Evolutionary conservation across 2,113 vertebrate genomes (phyloP), one percentile per base, ranked within the genome.

Genomic region (Sarotherodon lohbergeri): DNA sequence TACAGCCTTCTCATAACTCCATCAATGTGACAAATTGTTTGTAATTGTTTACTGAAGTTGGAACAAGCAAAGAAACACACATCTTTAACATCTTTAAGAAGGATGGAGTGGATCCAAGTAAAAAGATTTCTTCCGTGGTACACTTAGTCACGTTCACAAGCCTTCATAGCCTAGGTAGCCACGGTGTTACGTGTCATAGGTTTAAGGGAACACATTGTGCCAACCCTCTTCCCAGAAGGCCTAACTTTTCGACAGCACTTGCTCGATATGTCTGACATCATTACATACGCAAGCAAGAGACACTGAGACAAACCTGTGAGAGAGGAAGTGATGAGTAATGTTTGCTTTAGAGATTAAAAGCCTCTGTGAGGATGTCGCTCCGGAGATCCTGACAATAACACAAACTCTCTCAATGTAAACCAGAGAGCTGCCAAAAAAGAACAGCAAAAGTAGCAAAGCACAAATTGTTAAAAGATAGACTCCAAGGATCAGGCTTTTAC

Each of bases 241-340:
- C 41, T 43, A 39, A 82, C 66, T 34, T 90, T 85, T 82, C 76
- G 86, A 82, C 76, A 88, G 85, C 87, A 85, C 82, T 39, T 63
- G 46, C 85, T n/a, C 1, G 66, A 89, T 80, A 94, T 17, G 57
- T 90, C 76, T 94, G 91, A 93, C 88, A 87, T 92, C 86, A 92
- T 80, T n/a, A 56, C 46, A 89, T 19, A 52, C 34, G 24, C 11
- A 80, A 39, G 22, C 27, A 22, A 32, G 50, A 68, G 50, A 76
- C 9, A 6, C 10, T 52, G 55, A 82, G 76, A 86, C 22, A 52
- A 66, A 32, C 82, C 36, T 50, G 52, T 36, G 41, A 86, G 68
- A 73, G 73, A 86, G 82, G 87, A 92, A 86, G 79, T 86, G 85
- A 90, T 93, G 89, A 94, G 86, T 90, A 78, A 90, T 85, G 89